Conservation (phyloP, 2,797 vertebrate species). For the Ispidina picta region DNA sequence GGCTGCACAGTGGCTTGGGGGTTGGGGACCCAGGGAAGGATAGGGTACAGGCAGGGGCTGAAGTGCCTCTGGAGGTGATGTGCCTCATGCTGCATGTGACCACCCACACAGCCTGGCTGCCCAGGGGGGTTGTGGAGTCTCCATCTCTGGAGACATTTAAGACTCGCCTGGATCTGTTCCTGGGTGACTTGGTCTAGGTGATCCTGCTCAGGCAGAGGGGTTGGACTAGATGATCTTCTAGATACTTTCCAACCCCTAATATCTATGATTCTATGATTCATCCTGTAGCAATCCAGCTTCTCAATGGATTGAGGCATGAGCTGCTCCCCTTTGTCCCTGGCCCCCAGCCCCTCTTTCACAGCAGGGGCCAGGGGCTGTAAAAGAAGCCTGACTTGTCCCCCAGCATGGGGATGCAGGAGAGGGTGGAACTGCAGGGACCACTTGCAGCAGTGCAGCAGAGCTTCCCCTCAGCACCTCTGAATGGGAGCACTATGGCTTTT, state of each 20-base stretch:
- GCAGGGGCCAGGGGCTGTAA: neutral
- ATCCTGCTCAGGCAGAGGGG: too few relatives aligned
- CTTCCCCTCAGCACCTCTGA: neutral
- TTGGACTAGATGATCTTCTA: too few relatives aligned
- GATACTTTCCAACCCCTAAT: too few relatives aligned
- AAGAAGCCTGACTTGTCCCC: neutral
- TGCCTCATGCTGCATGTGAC: neutral
- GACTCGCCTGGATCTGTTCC: too few relatives aligned
- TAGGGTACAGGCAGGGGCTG: neutral
- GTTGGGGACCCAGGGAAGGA: neutral
- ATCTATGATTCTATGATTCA: neutral
- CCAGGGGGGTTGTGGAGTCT: too few relatives aligned
- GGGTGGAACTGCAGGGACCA: neutral
- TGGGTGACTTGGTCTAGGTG: too few relatives aligned
- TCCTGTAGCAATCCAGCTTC: neutral
- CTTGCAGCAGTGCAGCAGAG: neutral
- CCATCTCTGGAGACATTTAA: too few relatives aligned
- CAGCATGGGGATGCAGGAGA: neutral
- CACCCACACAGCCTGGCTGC: neutral
- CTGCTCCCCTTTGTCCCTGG: accelerated
- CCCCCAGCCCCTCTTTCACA: accelerated
- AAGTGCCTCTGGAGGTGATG: neutral
- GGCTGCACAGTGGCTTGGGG: neutral
- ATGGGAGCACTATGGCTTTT: neutral
- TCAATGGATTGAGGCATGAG: accelerated